Percentiles rank a stretch among this genome's conserved stretches.
phyloP scores from a whole-genome alignment of 2,888 invertebrate genomes.

The Scaptomyza tumidula region DNA sequence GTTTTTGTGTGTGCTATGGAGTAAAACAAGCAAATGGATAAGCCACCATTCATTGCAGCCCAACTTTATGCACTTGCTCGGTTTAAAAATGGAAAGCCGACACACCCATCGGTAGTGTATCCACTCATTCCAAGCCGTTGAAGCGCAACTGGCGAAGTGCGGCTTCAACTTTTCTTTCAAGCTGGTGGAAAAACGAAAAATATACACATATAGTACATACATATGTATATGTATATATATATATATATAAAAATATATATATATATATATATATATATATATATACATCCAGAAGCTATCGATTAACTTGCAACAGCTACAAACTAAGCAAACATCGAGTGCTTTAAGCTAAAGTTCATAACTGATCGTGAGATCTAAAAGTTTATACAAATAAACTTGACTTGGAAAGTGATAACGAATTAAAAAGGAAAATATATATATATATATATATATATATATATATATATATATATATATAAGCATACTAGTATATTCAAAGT shows the following conservation, averaged over 20 bases:
- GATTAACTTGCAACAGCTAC: background rate
- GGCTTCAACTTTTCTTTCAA: slow-evolving; percentile 69
- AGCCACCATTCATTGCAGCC: slow-evolving; percentile 15
- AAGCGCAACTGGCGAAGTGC: slow-evolving; percentile 66
- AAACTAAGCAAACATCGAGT: slow-evolving; percentile 13
- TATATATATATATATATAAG: too few species aligned
- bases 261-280: background rate
- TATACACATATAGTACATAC: background rate
- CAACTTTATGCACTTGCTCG: background rate
- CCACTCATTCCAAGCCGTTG: slow-evolving; percentile 66
- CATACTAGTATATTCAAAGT: too few species aligned
- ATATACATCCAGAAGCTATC: slow-evolving; percentile 40
- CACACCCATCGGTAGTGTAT: slow-evolving; percentile 51
- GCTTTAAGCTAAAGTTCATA: background rate
- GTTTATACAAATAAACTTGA: too few species aligned
- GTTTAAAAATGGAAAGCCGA: slow-evolving; percentile 3
- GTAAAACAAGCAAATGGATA: slow-evolving; percentile 25
- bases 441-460: too few species aligned
- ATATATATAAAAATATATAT: slow-evolving; percentile 8
- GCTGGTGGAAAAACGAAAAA: slow-evolving; percentile 58
- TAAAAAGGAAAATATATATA: too few species aligned
- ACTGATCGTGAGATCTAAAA: too few species aligned
- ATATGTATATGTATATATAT: background rate
- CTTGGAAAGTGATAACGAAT: too few species aligned
- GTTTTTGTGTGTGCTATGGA: slow-evolving; percentile 4